These are phyloP conservation scores for Phataginus tetradactyla DNA, from an alignment of 2,797 vertebrate genomes.

Conservation along the genomic window DNA sequence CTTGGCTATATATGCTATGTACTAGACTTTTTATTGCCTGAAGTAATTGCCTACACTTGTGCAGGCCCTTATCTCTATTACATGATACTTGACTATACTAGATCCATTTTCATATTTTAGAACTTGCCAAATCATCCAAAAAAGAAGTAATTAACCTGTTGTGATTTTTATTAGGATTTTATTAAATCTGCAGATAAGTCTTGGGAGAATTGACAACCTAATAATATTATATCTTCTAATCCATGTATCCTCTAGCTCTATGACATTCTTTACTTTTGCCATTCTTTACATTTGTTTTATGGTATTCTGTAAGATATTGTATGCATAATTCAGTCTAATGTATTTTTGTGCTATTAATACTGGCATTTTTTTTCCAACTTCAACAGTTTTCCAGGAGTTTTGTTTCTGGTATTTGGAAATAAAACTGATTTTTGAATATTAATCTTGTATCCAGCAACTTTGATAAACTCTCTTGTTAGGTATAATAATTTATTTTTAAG, in stretches of 20 bases:
- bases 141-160: neutral
- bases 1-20: neutral
- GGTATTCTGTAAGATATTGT: neutral
- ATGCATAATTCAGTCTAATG: neutral
- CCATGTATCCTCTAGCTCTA: neutral
- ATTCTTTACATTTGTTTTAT: neutral
- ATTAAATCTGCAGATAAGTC: neutral
- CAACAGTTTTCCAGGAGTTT: neutral
- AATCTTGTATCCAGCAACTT: neutral
- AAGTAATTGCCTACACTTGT: neutral
- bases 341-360: neutral
- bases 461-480: neutral
- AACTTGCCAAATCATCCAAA: neutral
- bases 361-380: neutral
- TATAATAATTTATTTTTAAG: neutral
- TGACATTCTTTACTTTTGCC: neutral
- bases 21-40: too few relatives aligned
- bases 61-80: neutral
- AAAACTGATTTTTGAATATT: neutral
- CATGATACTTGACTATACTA: neutral
- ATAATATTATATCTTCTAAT: neutral
- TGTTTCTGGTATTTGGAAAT: neutral
- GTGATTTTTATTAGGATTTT: neutral
- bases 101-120: neutral
- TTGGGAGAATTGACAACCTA: neutral